Conservation (phyloP, 2,797 vertebrate genomes). For the Falco biarmicus region DNA sequence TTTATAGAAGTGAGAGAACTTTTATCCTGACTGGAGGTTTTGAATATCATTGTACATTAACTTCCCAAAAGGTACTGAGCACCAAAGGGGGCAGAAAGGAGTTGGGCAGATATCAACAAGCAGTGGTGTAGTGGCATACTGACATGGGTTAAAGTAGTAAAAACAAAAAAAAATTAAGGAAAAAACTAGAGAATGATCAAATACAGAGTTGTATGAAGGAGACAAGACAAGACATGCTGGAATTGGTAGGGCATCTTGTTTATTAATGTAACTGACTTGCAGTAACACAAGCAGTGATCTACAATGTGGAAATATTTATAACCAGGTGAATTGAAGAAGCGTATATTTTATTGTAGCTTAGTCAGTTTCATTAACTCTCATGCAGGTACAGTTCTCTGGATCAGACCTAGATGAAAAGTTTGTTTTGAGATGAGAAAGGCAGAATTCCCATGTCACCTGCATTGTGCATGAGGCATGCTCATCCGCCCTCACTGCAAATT, state of each 20-base stretch:
- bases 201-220: not conserved
- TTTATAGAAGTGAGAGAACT: not conserved
- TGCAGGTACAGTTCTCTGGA: not conserved
- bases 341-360: not conserved
- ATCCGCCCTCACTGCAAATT: rapidly evolving
- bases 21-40: not conserved
- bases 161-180: not conserved
- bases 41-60: not conserved
- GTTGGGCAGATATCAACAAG: not conserved
- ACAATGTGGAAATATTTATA: not conserved
- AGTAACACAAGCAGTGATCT: not conserved
- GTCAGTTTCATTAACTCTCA: not conserved
- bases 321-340: not conserved
- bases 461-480: rapidly evolving
- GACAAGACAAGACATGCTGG: not conserved
- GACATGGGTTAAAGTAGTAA: not conserved
- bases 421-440: not conserved
- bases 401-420: not conserved
- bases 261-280: not conserved
- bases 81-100: not conserved
- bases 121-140: not conserved
- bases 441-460: not conserved
- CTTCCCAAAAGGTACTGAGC: not conserved
- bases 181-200: not conserved
- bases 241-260: not conserved